Evolutionary conservation across 2,113 vertebrate genomes (phyloP).

Genomic region (Rhinopomastus cyanomelas): DNA sequence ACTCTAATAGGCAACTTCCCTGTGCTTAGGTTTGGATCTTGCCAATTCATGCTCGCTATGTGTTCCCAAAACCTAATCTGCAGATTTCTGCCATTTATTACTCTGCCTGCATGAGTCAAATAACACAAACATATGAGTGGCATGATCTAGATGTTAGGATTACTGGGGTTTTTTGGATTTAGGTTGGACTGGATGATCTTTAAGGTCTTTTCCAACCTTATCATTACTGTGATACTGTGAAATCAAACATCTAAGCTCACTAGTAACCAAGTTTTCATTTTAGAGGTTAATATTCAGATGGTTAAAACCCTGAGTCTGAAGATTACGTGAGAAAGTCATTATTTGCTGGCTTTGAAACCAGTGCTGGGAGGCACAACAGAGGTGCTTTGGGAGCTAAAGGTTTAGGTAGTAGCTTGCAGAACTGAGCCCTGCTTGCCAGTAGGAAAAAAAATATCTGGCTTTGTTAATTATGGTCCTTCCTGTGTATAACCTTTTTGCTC

Average conservation of each 20-base stretch:
- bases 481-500: background rate
- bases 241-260: background rate
- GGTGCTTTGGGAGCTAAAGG: background rate
- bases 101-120: background rate
- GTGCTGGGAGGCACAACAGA: background rate
- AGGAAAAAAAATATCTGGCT: background rate
- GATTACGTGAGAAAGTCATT: background rate
- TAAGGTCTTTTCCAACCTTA: too few relatives aligned
- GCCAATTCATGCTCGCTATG: background rate
- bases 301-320: background rate
- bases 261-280: background rate
- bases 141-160: too few relatives aligned
- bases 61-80: background rate
- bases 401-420: background rate
- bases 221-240: too few relatives aligned
- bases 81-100: background rate
- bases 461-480: background rate
- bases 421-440: background rate
- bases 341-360: background rate
- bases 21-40: conserved; percentile 37
- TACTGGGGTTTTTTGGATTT: too few relatives aligned
- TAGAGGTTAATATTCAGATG: background rate
- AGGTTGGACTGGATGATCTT: too few relatives aligned
- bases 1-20: conserved; percentile 36
- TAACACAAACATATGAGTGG: background rate